Evolutionary conservation across 2,888 invertebrate species (phyloP), one percentile per base, ranked within the genome.

Genomic region (Rhingia rostrata): DNA sequence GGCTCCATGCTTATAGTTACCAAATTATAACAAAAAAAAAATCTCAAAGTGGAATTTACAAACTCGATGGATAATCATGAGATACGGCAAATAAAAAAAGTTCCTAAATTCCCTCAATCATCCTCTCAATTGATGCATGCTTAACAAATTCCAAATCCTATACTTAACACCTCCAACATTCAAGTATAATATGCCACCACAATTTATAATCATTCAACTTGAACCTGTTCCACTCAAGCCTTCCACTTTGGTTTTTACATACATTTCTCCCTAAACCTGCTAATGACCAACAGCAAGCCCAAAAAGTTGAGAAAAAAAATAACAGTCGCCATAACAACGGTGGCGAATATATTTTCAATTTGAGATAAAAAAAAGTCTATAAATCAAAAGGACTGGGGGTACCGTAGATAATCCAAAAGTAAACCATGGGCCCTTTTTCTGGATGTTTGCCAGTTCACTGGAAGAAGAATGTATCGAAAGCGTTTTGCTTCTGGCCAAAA

Each of bases 301-400:
- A 43, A 0, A 41, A 45, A 45, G 12, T 10, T 12, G 6, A n/a
- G 43, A 12, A 45, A 45, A 1, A 12, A 45, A 43, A n/a, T 3
- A 12, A 0, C 0, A 12, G 12, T n/a, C 6, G 6, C 12, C 4
- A 12, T 45, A 12, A 3, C 43, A 45, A 22, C 22, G 22, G 22
- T 45, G 4, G 43, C n/a, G 43, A 45, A 45, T n/a, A 45, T 6
- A 45, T 45, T 45, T 45, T 14, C 43, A 45, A 12, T 45, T 45
- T 45, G 0, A 45, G 43, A 45, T 45, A 45, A 2, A 2, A 6
- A 45, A n/a, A 12, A n/a, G 12, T 45, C 12, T 6, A 45, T 45
- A 45, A 45, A 45, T 45, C 43, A 45, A 5, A n/a, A 45, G 6
- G 0, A 45, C n/a, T 45, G n/a, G 12, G 6, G n/a, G 43, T n/a